Percentiles rank a stretch among this genome's conserved stretches.
Conservation (phyloP, 2,888 invertebrate species). For the Eupeodes luniger region DNA sequence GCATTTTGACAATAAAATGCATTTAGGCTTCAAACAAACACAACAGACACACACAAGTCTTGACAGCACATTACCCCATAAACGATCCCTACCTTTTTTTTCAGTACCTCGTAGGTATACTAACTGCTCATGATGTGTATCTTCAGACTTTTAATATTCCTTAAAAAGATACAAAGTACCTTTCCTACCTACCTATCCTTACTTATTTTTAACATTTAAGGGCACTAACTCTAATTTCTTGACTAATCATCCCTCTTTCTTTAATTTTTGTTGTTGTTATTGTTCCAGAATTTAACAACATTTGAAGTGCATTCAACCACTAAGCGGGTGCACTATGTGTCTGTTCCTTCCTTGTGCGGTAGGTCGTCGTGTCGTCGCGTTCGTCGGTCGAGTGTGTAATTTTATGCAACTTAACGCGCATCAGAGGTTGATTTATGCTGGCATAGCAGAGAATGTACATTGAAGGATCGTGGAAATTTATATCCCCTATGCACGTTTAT, state of each 20-base stretch:
- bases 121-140: neutral
- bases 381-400: constrained; percentile 61
- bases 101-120: neutral
- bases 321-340: constrained; percentile 37
- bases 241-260: constrained; percentile 24
- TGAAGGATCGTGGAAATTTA: constrained; percentile 41
- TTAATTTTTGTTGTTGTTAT: neutral
- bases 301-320: constrained; percentile 67
- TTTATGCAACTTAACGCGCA: constrained; percentile 50
- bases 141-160: constrained; percentile 17
- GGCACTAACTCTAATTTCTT: constrained; percentile 39
- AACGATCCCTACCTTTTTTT: constrained; percentile 17
- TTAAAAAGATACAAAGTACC: constrained; percentile 9
- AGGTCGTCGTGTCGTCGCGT: neutral
- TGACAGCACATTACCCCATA: constrained; percentile 7
- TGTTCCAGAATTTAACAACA: constrained; percentile 7
- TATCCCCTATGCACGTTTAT: constrained; percentile 56
- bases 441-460: constrained; percentile 17
- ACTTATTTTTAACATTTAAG: neutral
- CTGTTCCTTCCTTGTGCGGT: constrained; percentile 12
- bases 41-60: neutral
- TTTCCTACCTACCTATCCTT: neutral
- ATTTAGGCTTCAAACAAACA: constrained; percentile 25
- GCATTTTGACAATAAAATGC: neutral
- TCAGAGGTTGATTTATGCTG: constrained; percentile 71